phyloP scores from a whole-genome alignment of 2,797 vertebrate genomes.

The Poecilia velifera region DNA sequence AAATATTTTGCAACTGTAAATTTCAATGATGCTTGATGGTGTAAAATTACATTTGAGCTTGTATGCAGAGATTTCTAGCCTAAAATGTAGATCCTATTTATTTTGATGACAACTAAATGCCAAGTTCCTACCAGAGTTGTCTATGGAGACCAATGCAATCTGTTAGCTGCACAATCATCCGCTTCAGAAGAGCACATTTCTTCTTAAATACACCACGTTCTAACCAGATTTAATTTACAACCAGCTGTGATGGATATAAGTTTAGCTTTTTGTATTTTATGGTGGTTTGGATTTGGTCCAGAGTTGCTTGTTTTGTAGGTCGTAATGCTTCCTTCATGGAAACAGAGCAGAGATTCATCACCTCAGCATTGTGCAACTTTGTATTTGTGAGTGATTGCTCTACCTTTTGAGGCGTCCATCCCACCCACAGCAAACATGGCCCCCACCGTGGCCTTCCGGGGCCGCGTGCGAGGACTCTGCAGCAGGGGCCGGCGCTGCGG shows the following conservation, averaged over 20 bases:
- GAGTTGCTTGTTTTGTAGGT: conserved; percentile 1
- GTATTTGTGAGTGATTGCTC: background rate
- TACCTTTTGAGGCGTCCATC: conserved; percentile 98
- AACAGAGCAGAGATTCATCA: background rate
- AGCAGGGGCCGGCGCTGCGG: conserved; percentile 93
- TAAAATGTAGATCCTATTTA: background rate
- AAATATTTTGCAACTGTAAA: background rate
- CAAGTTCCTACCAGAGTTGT: background rate
- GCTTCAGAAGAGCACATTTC: background rate
- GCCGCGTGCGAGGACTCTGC: conserved; percentile 94
- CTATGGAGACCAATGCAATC: background rate
- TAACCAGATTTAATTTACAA: background rate
- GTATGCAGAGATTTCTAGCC: background rate
- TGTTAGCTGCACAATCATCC: background rate
- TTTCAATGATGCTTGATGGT: background rate
- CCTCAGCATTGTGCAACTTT: background rate
- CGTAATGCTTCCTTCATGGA: background rate
- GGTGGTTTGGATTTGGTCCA: background rate
- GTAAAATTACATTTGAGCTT: background rate
- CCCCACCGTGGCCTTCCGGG: conserved; percentile 96
- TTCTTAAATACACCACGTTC: background rate
- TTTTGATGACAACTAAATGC: background rate
- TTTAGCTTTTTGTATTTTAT: background rate
- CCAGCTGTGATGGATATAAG: background rate
- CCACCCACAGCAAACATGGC: conserved; percentile 95